phyloP scores from a whole-genome alignment of 1,140 invertebrate genomes.

The Papilio polytes region DNA sequence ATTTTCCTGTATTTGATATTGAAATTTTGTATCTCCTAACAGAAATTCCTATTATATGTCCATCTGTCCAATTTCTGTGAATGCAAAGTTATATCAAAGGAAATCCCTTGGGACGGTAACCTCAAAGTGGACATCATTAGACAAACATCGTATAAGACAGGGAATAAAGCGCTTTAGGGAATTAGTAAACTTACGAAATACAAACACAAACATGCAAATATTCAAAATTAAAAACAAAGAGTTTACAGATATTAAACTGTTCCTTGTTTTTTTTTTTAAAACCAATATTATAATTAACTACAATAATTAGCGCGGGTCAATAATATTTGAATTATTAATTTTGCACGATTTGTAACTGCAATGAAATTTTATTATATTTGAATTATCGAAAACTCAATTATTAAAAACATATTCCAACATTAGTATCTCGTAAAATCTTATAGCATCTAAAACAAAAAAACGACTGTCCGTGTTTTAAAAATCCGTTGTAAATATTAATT shows the following conservation, averaged over 20 bases:
- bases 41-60: neutral
- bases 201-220: neutral
- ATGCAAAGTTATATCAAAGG: conserved; percentile 6
- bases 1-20: neutral
- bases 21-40: neutral
- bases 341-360: too few relatives aligned
- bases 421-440: conserved; percentile 15
- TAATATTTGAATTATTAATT: too few relatives aligned
- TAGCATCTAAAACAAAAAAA: neutral
- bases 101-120: conserved; percentile 1
- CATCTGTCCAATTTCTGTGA: neutral
- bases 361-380: too few relatives aligned
- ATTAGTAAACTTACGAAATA: neutral
- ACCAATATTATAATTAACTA: too few relatives aligned
- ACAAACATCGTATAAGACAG: conserved; percentile 15
- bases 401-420: neutral
- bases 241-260: neutral
- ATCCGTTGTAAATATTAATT: neutral
- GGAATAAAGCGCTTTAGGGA: neutral
- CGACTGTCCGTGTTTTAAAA: neutral
- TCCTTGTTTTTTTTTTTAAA: too few relatives aligned
- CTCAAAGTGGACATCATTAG: conserved; percentile 24
- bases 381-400: neutral
- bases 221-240: neutral
- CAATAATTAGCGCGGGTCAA: too few relatives aligned